Percentiles rank a stretch among this genome's conserved stretches.
phyloP scores from a whole-genome alignment of 2,888 invertebrate genomes.

The Lepidocyrtinus sp. region DNA sequence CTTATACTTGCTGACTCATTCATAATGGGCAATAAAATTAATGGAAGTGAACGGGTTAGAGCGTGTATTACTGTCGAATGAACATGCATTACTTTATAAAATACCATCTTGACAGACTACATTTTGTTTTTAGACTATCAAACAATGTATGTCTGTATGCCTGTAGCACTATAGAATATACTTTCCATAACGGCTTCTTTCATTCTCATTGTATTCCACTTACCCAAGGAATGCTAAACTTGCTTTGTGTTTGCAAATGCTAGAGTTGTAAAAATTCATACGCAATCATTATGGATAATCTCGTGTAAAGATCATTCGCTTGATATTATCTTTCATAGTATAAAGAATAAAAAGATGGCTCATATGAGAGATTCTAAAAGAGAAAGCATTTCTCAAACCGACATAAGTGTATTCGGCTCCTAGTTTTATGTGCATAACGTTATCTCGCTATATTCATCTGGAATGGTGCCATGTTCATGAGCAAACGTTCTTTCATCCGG shows the following conservation, averaged over 20 bases:
- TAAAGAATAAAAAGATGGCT: background rate
- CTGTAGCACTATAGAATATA: background rate
- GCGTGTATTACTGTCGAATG: background rate
- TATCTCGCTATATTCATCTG: slow-evolving; percentile 39
- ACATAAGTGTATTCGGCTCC: no score
- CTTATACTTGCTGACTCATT: background rate
- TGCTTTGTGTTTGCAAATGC: background rate
- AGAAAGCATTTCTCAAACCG: background rate
- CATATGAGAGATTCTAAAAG: no score
- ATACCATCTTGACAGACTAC: slow-evolving; percentile 35
- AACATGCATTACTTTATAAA: background rate
- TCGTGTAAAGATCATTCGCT: background rate
- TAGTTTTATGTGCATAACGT: background rate
- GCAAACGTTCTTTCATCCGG: no score
- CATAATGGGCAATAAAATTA: slow-evolving; percentile 50
- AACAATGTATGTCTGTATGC: background rate
- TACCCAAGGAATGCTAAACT: background rate
- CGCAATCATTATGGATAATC: background rate
- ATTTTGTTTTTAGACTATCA: slow-evolving; percentile 1
- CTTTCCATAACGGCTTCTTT: background rate
- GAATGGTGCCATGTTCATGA: slow-evolving; percentile 51
- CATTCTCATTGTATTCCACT: background rate
- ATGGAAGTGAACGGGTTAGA: slow-evolving; percentile 44
- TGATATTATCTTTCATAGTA: background rate
- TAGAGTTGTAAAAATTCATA: background rate